Evolutionary conservation across 2,888 invertebrate species (phyloP).

Genomic region (Drosophila peninsularis): DNA sequence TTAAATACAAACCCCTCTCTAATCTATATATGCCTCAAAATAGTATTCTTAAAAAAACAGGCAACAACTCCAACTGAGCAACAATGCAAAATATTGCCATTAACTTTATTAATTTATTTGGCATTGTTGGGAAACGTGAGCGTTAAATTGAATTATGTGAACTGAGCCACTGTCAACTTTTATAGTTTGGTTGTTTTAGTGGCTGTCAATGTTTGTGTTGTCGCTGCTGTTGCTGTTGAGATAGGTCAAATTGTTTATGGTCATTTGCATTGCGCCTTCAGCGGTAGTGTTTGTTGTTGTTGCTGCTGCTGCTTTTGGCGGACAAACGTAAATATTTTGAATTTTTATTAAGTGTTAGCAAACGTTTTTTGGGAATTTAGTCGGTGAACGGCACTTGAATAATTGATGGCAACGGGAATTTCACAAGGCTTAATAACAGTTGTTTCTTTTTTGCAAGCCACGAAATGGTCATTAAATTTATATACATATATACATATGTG

Average conservation of each 20-base stretch:
- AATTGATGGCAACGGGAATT: conserved; percentile 12
- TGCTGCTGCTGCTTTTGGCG: conserved; percentile 27
- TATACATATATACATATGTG: too few species aligned
- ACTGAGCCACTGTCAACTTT: conserved; percentile 38
- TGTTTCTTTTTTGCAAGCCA: background rate
- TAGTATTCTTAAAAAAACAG: background rate
- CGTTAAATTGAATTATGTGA: conserved; percentile 64
- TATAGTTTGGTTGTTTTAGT: conserved; percentile 26
- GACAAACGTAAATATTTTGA: conserved; percentile 47
- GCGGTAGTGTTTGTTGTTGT: conserved; percentile 11
- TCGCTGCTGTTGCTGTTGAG: conserved; percentile 33
- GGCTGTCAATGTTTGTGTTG: conserved; percentile 20
- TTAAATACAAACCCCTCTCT: background rate
- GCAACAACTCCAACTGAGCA: background rate
- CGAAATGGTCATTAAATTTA: background rate
- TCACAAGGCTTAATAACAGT: conserved; percentile 28
- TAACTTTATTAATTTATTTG: conserved; percentile 34
- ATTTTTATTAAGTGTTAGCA: conserved; percentile 42
- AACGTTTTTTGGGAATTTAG: conserved; percentile 25
- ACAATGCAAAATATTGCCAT: conserved; percentile 4
- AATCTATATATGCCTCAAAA: background rate
- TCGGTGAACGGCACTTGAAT: conserved; percentile 14
- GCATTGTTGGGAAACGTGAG: conserved; percentile 63
- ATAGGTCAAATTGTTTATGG: conserved; percentile 64
- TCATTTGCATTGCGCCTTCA: conserved; percentile 45